Evolutionary conservation across 2,888 invertebrate species (phyloP), one percentile per base, ranked within the genome.

Genomic region (Tortricodes alternella): DNA sequence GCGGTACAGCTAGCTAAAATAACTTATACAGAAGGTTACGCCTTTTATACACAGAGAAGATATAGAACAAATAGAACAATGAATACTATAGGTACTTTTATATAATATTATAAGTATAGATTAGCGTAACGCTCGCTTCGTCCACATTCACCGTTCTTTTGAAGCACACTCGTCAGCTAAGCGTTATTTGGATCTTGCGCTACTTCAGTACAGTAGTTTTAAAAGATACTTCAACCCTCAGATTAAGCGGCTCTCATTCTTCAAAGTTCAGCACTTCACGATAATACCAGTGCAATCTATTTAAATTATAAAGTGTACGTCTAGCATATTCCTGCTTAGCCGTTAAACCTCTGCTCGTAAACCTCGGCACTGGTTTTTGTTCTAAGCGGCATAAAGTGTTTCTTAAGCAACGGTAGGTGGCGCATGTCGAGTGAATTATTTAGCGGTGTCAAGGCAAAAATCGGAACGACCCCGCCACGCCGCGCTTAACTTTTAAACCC

Each of bases 401-500:
- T 39, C 51, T 46, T 34, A 46, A 56, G 39, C 57, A 38, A 46
- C 51, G 39, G 21, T 44, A 43, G 37, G 56, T 46, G 46, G 18
- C 32, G 46, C 37, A 49, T 32, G 44, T 50, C 46, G 34, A 27
- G 60, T 65, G 64, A 66, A 65, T 64, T 64, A 64, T 63, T 63
- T 61, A 67, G 58, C 53, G 60, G 56, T 23, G 53, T 44, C 48
- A 49, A 43, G 56, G 24, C 59, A 58, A 59, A 51, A 46, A 41
- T 39, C 50, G 39, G 29, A 24, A 38, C 39, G 46, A 52, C 39
- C 46, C 39, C 41, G 39, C 51, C 34, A 39, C 53, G 27, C 23
- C 52, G 19, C n/a, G n/a, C n/a, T n/a, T n/a, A 64, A 65, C 60
- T 67, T 66, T 62, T 60, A 64, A 63, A 66, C 60, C 64, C 61